Base-by-base conservation (phyloP, 2,888 invertebrate species). In the Meliscaeva auricollis region DNA sequence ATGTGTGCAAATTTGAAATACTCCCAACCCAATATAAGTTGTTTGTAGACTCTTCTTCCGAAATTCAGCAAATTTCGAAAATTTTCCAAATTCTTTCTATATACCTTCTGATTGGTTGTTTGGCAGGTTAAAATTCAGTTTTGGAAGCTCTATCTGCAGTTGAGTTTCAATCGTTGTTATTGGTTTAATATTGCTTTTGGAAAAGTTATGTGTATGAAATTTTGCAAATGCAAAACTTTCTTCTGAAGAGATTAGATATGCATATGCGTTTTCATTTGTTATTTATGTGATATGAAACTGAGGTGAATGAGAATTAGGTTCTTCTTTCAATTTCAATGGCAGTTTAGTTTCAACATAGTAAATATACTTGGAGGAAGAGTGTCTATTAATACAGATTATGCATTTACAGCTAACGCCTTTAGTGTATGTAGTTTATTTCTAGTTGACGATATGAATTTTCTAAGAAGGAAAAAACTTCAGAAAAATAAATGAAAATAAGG, bases 21-120 rank as follows among this genome's bases (percentile, higher is more conserved):
- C 20, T 69, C 22, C 38, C 44, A 75, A 41, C 44, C 64, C 50
- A 76, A 26, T 26, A 26, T 26, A 64, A 56, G 56, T 75, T 72
- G 62, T 44, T 50, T 68, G 60, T 44, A 69, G 74, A 46, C 1
- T 11, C 56, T 58, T 56, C 68, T 78, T 52, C 15, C 9, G 60
- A 66, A 58, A 70, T 66, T 44, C 70, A 30, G 48, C 74, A 83
- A 74, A 75, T 79, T 70, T 66, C 26, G 56, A 30, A 66, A 50
- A 79, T 78, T 74, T 68, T 58, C 62, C 17, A 17, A 68, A 26
- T 77, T 81, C 15, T 66, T 46, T 35, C 3, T 8, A 8, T 22
- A n/a, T 26, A 26, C 9, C 30, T 41, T 7, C 38, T 17, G 6
- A 48, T 20, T 73, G 60, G 54, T 56, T 70, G 73, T 72, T 73